Base-by-base conservation (phyloP, 2,797 vertebrate species). In the Gobionotothen gibberifrons region DNA sequence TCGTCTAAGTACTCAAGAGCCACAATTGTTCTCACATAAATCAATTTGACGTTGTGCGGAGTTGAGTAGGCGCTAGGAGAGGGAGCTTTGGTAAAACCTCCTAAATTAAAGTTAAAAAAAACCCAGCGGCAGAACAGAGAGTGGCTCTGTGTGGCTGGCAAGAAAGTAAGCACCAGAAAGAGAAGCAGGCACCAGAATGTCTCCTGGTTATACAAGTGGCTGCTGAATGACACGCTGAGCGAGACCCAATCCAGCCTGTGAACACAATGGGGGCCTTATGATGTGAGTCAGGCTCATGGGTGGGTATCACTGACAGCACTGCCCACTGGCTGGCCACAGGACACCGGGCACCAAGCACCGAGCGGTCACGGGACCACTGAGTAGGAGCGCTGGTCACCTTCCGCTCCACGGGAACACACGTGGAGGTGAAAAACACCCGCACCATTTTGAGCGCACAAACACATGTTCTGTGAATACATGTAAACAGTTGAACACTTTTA, bases 201-300 rank as follows among this genome's bases (percentile, higher is more conserved):
- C 93, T 91, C 92, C 87, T 87, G 84, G 88, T 93, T 90, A 93
- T 88, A 92, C 91, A 93, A 93, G 88, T 91, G 92, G 91, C 85
- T 92, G 89, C 87, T 92, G 87, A 94, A 91, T 92, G 89, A 92
- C 91, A 87, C 67, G 79, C 82, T 85, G 91, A 92, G 89, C 84
- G 92, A 92, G 93, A 91, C 92, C 91, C 88, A 93, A 92, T 93
- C 92, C 92, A 86, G 92, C 88, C 85, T 79, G 86, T 17, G 78
- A 90, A 90, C 90, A 95, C 93, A 94, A 94, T 93, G 90, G 86
- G 82, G 80, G 84, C 92, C 91, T 94, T 94, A 93, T 93, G 87
- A 91, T 90, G 87, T 89, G 89, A 91, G 85, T 91, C 90, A 90
- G 85, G 86, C 89, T 86, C 85, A 81, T 87, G 90, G 92, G 87